These are phyloP conservation scores for Hydrocynus forskahlii DNA, from an alignment of 2,797 vertebrate species.

Conservation along the genomic window DNA sequence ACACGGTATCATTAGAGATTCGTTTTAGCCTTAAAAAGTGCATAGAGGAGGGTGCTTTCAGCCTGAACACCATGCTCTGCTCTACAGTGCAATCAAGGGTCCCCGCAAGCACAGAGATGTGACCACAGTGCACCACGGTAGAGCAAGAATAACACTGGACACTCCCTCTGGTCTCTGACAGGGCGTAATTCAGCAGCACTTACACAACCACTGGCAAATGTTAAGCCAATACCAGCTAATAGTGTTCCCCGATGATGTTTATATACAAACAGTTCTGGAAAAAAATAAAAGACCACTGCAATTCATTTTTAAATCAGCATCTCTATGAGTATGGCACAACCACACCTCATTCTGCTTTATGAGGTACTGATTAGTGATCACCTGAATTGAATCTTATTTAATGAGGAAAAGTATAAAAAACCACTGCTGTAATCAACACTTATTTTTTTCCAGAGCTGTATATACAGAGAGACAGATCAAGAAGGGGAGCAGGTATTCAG, in stretches of 20 bases:
- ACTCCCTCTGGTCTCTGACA: neutral
- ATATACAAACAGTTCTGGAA: too few species aligned
- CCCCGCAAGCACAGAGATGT: neutral
- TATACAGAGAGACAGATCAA: too few species aligned
- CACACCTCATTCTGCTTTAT: too few species aligned
- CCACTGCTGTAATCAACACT: too few species aligned
- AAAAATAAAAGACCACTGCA: too few species aligned
- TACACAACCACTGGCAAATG: neutral
- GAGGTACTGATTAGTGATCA: too few species aligned
- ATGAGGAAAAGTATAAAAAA: too few species aligned
- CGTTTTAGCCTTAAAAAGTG: conserved; percentile 9
- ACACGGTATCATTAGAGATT: neutral
- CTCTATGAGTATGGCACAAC: too few species aligned
- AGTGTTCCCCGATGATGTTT: neutral
- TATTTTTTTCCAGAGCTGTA: too few species aligned
- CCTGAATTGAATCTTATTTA: too few species aligned
- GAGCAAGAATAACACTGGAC: neutral
- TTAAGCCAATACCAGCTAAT: neutral
- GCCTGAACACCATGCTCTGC: neutral
- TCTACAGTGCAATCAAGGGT: conserved; percentile 7
- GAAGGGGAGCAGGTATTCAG: too few species aligned
- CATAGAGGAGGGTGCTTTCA: conserved; percentile 11
- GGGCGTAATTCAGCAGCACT: neutral
- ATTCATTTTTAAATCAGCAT: too few species aligned
- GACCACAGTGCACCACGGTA: neutral